phyloP scores from a whole-genome alignment of 1,140 invertebrate species.

The Eciton burchellii region DNA sequence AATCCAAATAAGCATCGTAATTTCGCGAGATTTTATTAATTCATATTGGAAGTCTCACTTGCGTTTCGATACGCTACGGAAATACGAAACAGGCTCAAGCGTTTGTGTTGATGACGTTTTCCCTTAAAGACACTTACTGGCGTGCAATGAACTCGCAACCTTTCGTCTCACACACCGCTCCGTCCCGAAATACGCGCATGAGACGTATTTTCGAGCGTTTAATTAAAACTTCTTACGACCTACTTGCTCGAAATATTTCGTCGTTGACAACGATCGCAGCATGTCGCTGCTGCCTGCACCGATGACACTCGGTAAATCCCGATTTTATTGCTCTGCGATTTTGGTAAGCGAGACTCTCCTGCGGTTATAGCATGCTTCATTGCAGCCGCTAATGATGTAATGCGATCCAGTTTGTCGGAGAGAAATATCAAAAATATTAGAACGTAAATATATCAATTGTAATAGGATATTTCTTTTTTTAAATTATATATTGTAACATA shows the following conservation, averaged over 20 bases:
- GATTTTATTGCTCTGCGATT: conserved; percentile 19
- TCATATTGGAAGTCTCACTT: not conserved
- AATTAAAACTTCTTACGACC: conserved; percentile 60
- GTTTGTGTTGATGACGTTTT: conserved; percentile 6
- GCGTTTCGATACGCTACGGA: not conserved
- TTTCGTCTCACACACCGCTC: conserved; percentile 36
- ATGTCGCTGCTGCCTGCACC: conserved; percentile 1
- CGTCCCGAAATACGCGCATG: conserved; percentile 39
- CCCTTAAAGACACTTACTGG: conserved; percentile 7
- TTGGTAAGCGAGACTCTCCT: conserved; percentile 32
- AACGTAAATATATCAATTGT: not conserved
- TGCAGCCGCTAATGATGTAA: not conserved
- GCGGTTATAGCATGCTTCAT: not conserved
- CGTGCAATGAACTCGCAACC: conserved; percentile 58
- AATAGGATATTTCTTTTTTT: not conserved
- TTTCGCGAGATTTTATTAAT: not conserved
- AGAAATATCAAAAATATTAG: not conserved
- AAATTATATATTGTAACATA: not conserved
- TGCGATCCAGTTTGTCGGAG: not conserved
- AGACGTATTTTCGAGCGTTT: conserved; percentile 46
- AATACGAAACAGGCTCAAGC: not conserved
- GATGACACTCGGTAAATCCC: conserved; percentile 11
- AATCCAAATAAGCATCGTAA: not conserved
- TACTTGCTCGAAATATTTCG: conserved; percentile 62
- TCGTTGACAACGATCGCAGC: conserved; percentile 23